phyloP scores from a whole-genome alignment of 1,140 invertebrate species.

The Achroia grisella region DNA sequence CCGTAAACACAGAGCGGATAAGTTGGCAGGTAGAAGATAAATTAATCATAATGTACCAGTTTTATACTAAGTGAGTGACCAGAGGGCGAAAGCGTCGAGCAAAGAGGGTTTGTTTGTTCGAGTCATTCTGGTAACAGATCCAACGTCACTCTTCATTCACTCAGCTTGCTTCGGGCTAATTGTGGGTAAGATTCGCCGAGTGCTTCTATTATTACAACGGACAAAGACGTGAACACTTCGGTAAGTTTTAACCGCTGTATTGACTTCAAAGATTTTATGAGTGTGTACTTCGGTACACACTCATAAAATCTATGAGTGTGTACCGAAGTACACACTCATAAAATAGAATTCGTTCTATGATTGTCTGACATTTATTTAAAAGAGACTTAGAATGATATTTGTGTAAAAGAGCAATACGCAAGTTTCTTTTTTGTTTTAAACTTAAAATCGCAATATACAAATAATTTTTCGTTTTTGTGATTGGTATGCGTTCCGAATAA shows the following conservation, averaged over 20 bases:
- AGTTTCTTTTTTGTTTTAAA: no score
- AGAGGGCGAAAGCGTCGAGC: neutral
- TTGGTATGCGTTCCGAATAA: no score
- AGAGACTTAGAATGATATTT: no score
- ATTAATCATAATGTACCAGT: conserved; percentile 9
- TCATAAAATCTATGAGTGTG: no score
- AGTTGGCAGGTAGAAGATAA: conserved; percentile 7
- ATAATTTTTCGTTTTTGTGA: no score
- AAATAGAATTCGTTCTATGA: no score
- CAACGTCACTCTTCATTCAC: conserved; percentile 27
- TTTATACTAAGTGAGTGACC: conserved; percentile 5
- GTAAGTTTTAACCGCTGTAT: neutral
- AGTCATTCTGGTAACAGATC: conserved; percentile 15
- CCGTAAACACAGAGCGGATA: neutral
- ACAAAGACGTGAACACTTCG: conserved; percentile 4
- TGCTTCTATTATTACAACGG: conserved; percentile 18
- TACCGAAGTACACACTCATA: no score
- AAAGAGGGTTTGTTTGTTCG: conserved; percentile 40
- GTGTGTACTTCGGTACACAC: no score
- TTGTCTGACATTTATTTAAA: no score
- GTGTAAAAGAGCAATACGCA: no score
- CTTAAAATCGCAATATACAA: no score
- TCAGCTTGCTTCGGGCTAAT: conserved; percentile 24
- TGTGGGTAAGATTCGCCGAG: conserved; percentile 17
- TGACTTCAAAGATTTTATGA: no score